These are phyloP conservation scores for Protaetia brevitarsis DNA, from an alignment of 1,140 invertebrate species.

Conservation along the genomic window DNA sequence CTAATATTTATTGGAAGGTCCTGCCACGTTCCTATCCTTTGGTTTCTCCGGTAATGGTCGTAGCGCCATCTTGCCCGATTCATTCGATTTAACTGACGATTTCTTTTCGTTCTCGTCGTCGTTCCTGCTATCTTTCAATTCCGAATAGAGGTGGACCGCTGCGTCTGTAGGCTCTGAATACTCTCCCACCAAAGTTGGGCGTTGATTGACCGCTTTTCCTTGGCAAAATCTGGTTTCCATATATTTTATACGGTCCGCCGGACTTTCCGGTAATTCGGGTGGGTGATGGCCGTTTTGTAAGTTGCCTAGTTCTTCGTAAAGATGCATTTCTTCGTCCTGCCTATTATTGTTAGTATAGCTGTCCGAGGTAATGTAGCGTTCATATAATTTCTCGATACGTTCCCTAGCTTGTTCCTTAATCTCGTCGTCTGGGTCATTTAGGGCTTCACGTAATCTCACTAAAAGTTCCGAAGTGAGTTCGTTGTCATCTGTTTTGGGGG, in stretches of 20 bases:
- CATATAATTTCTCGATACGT: slow-evolving; percentile 76
- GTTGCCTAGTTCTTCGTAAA: slow-evolving; percentile 61
- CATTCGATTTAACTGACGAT: slow-evolving; percentile 49
- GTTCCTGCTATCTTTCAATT: slow-evolving; percentile 56
- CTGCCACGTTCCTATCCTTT: slow-evolving; percentile 38
- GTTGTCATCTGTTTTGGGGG: slow-evolving; percentile 52
- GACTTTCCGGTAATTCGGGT: slow-evolving; percentile 40
- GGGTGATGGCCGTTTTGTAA: slow-evolving; percentile 49
- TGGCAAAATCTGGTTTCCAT: slow-evolving; percentile 45
- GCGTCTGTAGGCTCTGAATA: slow-evolving; percentile 70
- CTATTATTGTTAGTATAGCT: slow-evolving; percentile 62
- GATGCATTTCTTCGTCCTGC: slow-evolving; percentile 58
- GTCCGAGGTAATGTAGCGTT: slow-evolving; percentile 72
- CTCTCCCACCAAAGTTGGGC: slow-evolving; percentile 59
- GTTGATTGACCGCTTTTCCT: background rate
- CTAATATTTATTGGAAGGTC: slow-evolving; percentile 29
- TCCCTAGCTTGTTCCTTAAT: slow-evolving; percentile 63
- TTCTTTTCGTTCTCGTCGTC: slow-evolving; percentile 45
- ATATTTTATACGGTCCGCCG: slow-evolving; percentile 40
- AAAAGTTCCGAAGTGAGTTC: slow-evolving; percentile 72
- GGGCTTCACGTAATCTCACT: slow-evolving; percentile 62
- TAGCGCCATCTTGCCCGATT: slow-evolving; percentile 60
- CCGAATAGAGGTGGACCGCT: slow-evolving; percentile 68
- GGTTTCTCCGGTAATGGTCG: slow-evolving; percentile 68
- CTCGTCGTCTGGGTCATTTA: slow-evolving; percentile 71